Percentiles rank a stretch among this genome's conserved stretches.
phyloP scores from a whole-genome alignment of 1,140 invertebrate genomes.

The Odontomachus brunneus region DNA sequence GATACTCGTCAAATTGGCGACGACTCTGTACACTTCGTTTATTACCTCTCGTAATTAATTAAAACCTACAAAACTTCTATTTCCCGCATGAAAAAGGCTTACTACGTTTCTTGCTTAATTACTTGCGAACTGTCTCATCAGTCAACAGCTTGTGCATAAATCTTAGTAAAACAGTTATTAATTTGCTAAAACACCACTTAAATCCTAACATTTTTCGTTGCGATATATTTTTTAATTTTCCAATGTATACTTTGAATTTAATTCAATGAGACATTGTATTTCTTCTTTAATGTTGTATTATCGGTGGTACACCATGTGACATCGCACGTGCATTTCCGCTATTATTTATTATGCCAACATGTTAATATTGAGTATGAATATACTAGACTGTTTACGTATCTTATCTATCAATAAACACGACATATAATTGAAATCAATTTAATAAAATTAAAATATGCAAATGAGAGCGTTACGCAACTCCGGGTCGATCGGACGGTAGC shows the following conservation, averaged over 20 bases:
- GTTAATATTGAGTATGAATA: too few relatives aligned
- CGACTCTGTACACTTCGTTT: conserved; percentile 19
- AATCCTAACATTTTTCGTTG: neutral
- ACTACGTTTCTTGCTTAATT: neutral
- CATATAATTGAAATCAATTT: too few relatives aligned
- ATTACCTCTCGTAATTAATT: conserved; percentile 53
- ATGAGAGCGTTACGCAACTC: too few relatives aligned
- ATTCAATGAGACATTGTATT: too few relatives aligned
- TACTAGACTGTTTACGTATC: too few relatives aligned
- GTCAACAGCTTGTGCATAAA: neutral
- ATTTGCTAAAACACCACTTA: neutral
- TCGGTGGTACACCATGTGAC: too few relatives aligned
- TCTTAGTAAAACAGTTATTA: conserved; percentile 19
- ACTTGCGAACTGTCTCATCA: neutral
- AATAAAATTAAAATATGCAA: too few relatives aligned
- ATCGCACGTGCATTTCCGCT: too few relatives aligned
- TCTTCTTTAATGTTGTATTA: too few relatives aligned
- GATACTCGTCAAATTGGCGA: conserved; percentile 42
- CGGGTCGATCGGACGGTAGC: too few relatives aligned
- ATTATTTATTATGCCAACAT: too few relatives aligned
- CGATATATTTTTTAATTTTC: neutral
- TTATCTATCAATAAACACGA: too few relatives aligned
- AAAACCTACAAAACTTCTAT: conserved; percentile 5
- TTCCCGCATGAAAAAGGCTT: neutral
- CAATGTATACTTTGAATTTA: neutral